A percentile compares a stretch with the other conserved stretches of the same genome.
phyloP scores from a whole-genome alignment of 2,797 vertebrate genomes.

The Propithecus perrieri region DNA sequence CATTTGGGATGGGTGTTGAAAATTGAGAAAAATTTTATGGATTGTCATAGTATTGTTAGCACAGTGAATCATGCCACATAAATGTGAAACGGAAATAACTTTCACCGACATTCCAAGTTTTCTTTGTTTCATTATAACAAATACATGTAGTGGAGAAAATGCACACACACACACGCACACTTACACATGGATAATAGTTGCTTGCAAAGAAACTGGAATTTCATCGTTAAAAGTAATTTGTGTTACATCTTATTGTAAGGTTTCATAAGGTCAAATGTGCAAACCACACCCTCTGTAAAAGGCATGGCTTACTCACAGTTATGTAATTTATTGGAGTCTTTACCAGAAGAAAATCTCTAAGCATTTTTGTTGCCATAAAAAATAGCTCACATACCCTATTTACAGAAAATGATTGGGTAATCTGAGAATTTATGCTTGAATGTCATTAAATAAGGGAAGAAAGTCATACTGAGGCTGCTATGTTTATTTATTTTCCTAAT shows the following conservation, averaged over 20 bases:
- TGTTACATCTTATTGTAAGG: neutral
- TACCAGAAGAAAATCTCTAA: neutral
- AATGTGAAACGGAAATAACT: neutral
- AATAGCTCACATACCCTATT: neutral
- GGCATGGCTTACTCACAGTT: neutral
- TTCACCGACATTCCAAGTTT: neutral
- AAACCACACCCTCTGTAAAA: neutral
- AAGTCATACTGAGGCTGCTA: neutral
- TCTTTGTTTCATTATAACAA: neutral
- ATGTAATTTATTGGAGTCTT: neutral
- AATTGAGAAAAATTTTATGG: neutral
- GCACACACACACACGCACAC: neutral
- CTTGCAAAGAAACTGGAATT: neutral
- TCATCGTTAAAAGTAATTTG: neutral
- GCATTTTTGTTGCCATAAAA: neutral
- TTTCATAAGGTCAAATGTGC: neutral
- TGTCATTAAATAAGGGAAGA: neutral
- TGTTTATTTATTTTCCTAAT: constrained; percentile 30
- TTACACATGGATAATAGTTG: neutral
- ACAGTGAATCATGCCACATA: neutral
- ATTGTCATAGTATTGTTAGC: neutral
- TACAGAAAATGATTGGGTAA: neutral
- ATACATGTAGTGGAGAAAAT: neutral
- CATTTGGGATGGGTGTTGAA: neutral
- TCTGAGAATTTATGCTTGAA: neutral